Evolutionary conservation across 1,140 invertebrate species (phyloP), one percentile per base, ranked within the genome.

Genomic region (Atta colombica): DNA sequence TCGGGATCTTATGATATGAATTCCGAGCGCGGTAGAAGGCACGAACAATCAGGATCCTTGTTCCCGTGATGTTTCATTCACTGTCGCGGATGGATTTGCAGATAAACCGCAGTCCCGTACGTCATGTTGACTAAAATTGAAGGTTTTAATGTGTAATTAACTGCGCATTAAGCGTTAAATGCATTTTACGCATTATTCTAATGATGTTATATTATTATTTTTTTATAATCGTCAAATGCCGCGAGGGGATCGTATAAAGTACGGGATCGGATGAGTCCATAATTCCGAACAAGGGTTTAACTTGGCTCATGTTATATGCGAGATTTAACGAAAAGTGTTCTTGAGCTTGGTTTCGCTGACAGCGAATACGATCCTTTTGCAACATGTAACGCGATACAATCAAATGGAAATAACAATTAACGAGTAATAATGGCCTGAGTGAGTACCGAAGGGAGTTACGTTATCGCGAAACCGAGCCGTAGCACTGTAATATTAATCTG

Each of bases 41-140:
- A 74, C 14, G 87, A 61, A 82, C 86, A 68, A 87, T 74, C 51
- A 51, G 77, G 49, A 84, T 81, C 65, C 39, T 69, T 35, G 39
- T 49, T 3, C 14, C 10, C 25, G 66, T 60, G 53, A 74, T 39
- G 35, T 75, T 55, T 61, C 18, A 53, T 14, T 61, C 18, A 53
- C 10, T 45, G 51, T 35, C 28, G n/a, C 25, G 10, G 12, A 61
- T 49, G 39, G 55, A 87, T 82, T 71, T 78, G 6, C 14, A 7
- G 45, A 25, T 18, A 69, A 69, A 25, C 16, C 31, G 28, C 65
- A 5, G 18, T 7, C n/a, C 45, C 31, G 5, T 39, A 12, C 58
- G 21, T 18, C 12, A 39, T 21, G 21, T 51, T 69, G 25, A 80
- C 39, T 18, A 58, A 78, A 51, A 66, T 61, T 4, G 21, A 77